Base-by-base conservation (phyloP, 2,888 invertebrate species). In the Aspidapion aeneum region DNA sequence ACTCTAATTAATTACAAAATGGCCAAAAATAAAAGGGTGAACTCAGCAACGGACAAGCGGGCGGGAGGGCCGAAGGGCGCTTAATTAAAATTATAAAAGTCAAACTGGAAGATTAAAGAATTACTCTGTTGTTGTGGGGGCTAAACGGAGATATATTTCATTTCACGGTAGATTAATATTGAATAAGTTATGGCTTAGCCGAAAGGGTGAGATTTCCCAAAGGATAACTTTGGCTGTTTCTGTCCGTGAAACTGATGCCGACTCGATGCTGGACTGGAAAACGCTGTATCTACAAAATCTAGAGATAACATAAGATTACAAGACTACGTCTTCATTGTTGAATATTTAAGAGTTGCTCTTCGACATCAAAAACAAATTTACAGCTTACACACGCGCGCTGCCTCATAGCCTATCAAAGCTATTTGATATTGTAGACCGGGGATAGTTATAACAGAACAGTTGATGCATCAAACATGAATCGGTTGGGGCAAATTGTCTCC, bases 141-240 rank as follows among this genome's bases (percentile, higher is more conserved):
- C 66, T 62, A 65, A 67, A 61, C 64, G 67, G 63, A 72, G 71
- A 74, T 74, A 77, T 78, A 78, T 80, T 80, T 79, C 80, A 81
- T 80, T 80, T 80, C 79, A 80, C 78, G 80, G 78, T 80, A 80
- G 79, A 80, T 80, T 80, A 80, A 80, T 79, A 80, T 80, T 78
- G 78, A 77, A 80, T 80, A 80, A 79, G 78, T 80, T 79, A 80
- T 79, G 79, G 80, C 78, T 78, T 77, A 79, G 77, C 74, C 76
- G 78, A 79, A 80, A 79, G 80, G 80, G 80, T 79, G 79, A 78
- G 79, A 79, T 80, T 79, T 80, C 80, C 80, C 79, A 57, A 67
- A 65, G 77, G 76, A 79, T 70, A 67, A 54, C 64, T 55, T 9
- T 2, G 56, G 56, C 35, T 35, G 35, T 35, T 35, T 12, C 35